Evolutionary conservation across 2,888 invertebrate species (phyloP), one percentile per base, ranked within the genome.

Genomic region (Formica aserva): DNA sequence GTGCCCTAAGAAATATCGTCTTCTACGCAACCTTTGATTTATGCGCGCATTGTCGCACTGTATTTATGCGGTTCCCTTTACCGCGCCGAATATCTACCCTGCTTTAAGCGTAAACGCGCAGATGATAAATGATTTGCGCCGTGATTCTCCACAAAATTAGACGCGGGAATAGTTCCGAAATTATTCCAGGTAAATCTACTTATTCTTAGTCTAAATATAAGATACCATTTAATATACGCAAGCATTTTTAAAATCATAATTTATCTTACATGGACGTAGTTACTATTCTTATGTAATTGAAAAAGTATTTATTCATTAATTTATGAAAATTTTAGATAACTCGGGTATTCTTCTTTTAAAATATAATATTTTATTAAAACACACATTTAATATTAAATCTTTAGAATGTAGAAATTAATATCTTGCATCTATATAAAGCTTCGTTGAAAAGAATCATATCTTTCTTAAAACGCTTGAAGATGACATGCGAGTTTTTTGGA

Each of bases 41-140:
- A 80, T 80, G 72, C 72, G 60, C 78, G 32, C 60, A 72, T 71
- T 80, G 78, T 71, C 78, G 78, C 48, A 72, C 72, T 80, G 78
- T 80, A 71, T 80, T 80, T 80, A 80, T 72, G 78, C 72, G 78
- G 78, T 80, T 80, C 78, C 22, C 71, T 80, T 80, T 80, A 60
- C 72, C 71, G 78, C 72, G 26, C 72, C 72, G 78, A 80, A 80
- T 80, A 80, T 80, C 72, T 48, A 80, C 45, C 35, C 45, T 35
- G 78, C 72, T 71, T 80, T 69, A 80, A 80, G 72, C 78, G 78
- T 71, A 78, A 78, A 78, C 78, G 78, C 60, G 60, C 45, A 72
- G 72, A 80, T 80, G 78, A 80, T 80, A 80, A 80, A 80, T 80
- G 72, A 62, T 41, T 71, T 71, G 72, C 45, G 72, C 72, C 60